These are phyloP conservation scores for Sinocyclocheilus anshuiensis DNA, from an alignment of 2,113 vertebrate species.

Conservation along the genomic window DNA sequence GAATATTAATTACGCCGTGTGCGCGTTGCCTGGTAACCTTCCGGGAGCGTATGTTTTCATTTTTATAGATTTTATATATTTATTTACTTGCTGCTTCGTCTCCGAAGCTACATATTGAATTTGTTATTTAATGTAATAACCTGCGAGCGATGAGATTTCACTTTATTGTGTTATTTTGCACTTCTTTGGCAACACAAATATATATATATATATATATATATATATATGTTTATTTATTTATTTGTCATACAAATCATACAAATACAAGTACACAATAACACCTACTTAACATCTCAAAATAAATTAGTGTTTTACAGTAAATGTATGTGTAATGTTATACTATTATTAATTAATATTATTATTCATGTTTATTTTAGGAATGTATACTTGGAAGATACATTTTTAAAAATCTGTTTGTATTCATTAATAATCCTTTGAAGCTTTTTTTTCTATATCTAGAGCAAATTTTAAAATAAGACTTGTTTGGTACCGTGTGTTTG, in stretches of 20 bases:
- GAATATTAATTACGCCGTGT: conserved; percentile 23
- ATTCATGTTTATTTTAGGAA: background rate
- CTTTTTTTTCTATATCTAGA: background rate
- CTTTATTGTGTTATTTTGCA: background rate
- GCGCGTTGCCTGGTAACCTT: conserved; percentile 15
- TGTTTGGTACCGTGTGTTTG: background rate
- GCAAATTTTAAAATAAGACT: background rate
- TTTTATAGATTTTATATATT: too few relatives aligned
- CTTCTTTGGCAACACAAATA: background rate
- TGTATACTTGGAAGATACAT: background rate
- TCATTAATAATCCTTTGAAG: background rate
- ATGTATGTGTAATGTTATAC: background rate
- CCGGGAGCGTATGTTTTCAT: background rate
- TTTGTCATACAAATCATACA: too few relatives aligned
- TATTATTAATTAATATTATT: background rate
- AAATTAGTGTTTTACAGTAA: background rate
- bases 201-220: background rate
- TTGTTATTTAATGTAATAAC: too few relatives aligned
- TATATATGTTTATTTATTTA: too few relatives aligned
- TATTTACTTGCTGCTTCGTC: too few relatives aligned
- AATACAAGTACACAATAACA: background rate
- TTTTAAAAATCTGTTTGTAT: background rate
- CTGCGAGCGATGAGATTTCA: too few relatives aligned
- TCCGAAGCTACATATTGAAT: too few relatives aligned
- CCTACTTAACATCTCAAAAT: background rate